Evolutionary conservation across 30 jellyfish, hydroid and myxozoan genomes (phyloP), one percentile per base, ranked within the genome.

Genomic region (Mastigias papua): DNA sequence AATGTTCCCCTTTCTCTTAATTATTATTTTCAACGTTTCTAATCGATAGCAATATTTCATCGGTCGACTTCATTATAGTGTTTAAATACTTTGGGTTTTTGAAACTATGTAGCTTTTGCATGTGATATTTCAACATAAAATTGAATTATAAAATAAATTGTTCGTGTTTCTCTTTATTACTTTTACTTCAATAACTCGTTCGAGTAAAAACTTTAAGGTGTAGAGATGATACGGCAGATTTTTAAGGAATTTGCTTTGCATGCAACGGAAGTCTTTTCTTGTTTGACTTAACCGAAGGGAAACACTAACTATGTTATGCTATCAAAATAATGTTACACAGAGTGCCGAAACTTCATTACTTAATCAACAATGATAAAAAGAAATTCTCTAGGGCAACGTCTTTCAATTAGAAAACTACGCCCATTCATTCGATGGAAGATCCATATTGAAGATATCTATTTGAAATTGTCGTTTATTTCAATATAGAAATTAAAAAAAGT

Each of bases 261-360:
- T 78, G 66, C 68, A 60, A 62, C 69, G 89, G 89, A 78, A 78
- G 67, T 78, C 71, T 62, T 78, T 48, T 60, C 89, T 78, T 30
- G 27, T 78, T 78, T 61, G 80, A 57, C 11, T 57, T 17, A 48
- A 25, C 89, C 89, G 89, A 78, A 69, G 70, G 89, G 89, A 78
- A 78, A 62, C 89, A 62, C 76, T 37, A 78, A 78, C 78, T 26
- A 78, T 48, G 68, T 78, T 78, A 78, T 78, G 25, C 58, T 78
- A 46, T 58, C 89, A 78, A 48, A 51, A 78, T 29, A 78, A 23
- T 22, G 37, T 34, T 60, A 62, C 25, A 48, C 35, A 54, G 76
- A 33, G 76, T 62, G 89, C 89, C 89, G 89, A 78, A 78, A 78
- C 48, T 27, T 78, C 34, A 69, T 78, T 78, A 61, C 78, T 42